These are phyloP conservation scores for Dryas iulia DNA, from an alignment of 1,140 invertebrate species.

Conservation along the genomic window DNA sequence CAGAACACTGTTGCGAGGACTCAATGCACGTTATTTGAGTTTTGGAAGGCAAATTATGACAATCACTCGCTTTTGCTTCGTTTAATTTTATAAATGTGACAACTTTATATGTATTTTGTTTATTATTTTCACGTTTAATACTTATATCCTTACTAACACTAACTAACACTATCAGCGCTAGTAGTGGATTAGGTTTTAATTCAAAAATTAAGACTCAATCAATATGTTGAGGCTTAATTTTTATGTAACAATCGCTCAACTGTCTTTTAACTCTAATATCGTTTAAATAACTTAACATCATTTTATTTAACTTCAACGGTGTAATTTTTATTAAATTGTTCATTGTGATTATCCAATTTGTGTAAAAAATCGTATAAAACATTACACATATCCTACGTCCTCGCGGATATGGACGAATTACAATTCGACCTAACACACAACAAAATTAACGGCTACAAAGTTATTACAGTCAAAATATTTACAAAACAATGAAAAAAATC, in stretches of 20 bases:
- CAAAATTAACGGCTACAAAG: conserved; percentile 33
- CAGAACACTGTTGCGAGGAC: conserved; percentile 27
- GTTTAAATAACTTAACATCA: conserved; percentile 5
- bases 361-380: conserved; percentile 34
- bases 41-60: conserved; percentile 21
- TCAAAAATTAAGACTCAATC: not conserved
- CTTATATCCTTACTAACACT: not conserved
- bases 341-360: conserved; percentile 24
- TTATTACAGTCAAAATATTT: conserved; percentile 48
- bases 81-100: not conserved
- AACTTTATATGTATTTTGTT: not conserved
- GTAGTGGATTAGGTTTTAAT: not conserved
- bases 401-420: conserved; percentile 27
- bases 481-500: conserved; percentile 40
- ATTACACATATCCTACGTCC: conserved; percentile 15
- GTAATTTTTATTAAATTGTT: not conserved
- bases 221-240: not conserved
- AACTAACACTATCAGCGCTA: not conserved
- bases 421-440: conserved; percentile 32
- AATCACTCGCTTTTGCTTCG: conserved; percentile 9
- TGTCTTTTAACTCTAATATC: not conserved
- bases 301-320: conserved; percentile 1
- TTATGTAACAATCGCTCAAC: not conserved
- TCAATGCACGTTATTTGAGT: conserved; percentile 10
- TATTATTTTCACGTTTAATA: not conserved